Conservation (phyloP, 1,140 invertebrate genomes). For the Venturia canescens region DNA sequence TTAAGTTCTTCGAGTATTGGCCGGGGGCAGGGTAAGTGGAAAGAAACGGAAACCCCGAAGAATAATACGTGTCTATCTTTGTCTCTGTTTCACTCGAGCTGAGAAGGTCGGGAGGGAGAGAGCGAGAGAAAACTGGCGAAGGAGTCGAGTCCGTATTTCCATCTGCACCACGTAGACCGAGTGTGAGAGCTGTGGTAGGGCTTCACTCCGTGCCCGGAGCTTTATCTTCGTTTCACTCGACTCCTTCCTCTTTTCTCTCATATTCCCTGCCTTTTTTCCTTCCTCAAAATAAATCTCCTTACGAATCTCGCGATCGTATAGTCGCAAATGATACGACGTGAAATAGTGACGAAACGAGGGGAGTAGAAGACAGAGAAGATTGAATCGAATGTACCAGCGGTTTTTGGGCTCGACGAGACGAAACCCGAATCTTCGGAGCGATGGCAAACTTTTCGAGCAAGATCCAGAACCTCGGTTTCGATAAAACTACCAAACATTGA, state of each 20-base stretch:
- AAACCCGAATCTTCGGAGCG: too few relatives aligned
- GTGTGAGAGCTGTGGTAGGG: slow-evolving; percentile 9
- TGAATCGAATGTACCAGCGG: neutral
- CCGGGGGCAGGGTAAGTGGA: neutral
- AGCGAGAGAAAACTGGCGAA: slow-evolving; percentile 3
- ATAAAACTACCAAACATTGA: too few relatives aligned
- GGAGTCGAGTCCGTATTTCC: slow-evolving; percentile 28
- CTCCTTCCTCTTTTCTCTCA: slow-evolving; percentile 1
- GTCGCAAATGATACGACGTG: neutral
- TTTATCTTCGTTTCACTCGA: slow-evolving; percentile 38
- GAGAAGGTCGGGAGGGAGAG: neutral
- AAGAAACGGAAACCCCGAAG: slow-evolving; percentile 27
- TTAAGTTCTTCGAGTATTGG: slow-evolving; percentile 17
- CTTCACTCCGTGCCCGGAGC: neutral
- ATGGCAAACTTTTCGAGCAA: too few relatives aligned
- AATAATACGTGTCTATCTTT: slow-evolving; percentile 36
- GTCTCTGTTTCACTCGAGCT: neutral
- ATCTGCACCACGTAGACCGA: slow-evolving; percentile 14
- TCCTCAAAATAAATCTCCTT: slow-evolving; percentile 33
- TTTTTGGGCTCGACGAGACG: neutral
- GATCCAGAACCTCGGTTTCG: too few relatives aligned
- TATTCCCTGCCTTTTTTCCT: neutral
- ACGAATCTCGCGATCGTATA: slow-evolving; percentile 13
- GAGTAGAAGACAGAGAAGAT: slow-evolving; percentile 2
- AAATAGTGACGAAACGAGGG: neutral